These are phyloP conservation scores for Lamellibrachia satsuma DNA, from an alignment of 2,888 invertebrate genomes.

Conservation along the genomic window DNA sequence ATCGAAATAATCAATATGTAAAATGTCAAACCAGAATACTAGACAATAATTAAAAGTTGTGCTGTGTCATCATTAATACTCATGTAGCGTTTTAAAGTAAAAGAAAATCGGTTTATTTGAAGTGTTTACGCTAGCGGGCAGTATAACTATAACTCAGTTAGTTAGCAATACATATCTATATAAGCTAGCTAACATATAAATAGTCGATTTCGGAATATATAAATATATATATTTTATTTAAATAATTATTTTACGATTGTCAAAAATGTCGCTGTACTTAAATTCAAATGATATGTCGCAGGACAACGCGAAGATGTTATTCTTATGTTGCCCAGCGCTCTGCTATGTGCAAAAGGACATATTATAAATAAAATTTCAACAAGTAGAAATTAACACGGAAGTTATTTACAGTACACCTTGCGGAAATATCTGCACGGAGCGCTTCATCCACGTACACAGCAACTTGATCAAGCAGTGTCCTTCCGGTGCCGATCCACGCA, in stretches of 20 bases:
- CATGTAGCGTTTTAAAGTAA: background rate
- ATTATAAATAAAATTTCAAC: background rate
- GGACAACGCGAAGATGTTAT: too few relatives aligned
- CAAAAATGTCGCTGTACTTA: too few relatives aligned
- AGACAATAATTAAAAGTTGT: background rate
- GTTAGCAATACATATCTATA: too few relatives aligned
- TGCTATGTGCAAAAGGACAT: background rate
- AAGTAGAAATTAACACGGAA: background rate
- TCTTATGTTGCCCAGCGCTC: background rate
- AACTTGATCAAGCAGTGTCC: background rate
- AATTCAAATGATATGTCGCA: too few relatives aligned
- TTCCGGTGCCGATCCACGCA: background rate
- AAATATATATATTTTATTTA: too few relatives aligned
- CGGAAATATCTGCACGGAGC: background rate
- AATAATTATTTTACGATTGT: too few relatives aligned
- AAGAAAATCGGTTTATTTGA: background rate
- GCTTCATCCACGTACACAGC: background rate
- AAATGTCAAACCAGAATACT: too few relatives aligned
- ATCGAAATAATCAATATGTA: too few relatives aligned
- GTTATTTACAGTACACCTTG: background rate
- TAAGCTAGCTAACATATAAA: too few relatives aligned
- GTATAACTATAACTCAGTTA: too few relatives aligned
- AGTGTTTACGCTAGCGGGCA: background rate
- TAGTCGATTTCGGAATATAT: too few relatives aligned
- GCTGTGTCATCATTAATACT: background rate